Evolutionary conservation across 1,140 invertebrate genomes (phyloP).

Genomic region (Belonocnema kinseyi): DNA sequence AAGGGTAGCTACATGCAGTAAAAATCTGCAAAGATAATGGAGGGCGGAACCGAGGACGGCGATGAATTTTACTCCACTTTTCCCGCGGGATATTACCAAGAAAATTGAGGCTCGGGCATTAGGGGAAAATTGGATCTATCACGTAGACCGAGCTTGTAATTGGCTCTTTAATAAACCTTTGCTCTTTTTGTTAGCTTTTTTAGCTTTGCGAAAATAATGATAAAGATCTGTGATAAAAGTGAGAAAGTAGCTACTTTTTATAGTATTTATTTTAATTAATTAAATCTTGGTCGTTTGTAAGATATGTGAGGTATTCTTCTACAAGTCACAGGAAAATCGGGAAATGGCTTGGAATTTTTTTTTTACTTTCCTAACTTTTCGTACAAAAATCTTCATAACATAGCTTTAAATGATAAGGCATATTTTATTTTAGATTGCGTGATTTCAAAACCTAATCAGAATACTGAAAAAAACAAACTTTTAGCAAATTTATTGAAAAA

Average conservation of each 20-base stretch:
- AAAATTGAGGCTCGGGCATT: slow-evolving; percentile 49
- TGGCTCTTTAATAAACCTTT: slow-evolving; percentile 23
- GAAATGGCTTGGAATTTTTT: too few species aligned
- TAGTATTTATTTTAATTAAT: too few species aligned
- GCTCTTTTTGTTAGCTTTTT: not conserved
- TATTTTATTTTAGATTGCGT: too few species aligned
- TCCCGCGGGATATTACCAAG: slow-evolving; percentile 49
- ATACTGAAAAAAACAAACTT: too few species aligned
- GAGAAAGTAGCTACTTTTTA: not conserved
- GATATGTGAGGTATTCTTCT: too few species aligned
- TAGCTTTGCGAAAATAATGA: not conserved
- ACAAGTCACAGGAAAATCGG: too few species aligned
- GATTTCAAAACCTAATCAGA: too few species aligned
- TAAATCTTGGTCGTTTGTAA: too few species aligned
- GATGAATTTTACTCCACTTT: slow-evolving; percentile 38
- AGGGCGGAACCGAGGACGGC: slow-evolving; percentile 40
- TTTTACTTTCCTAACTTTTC: too few species aligned
- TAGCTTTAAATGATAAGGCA: too few species aligned
- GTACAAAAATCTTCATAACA: too few species aligned
- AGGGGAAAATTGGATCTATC: slow-evolving; percentile 44
- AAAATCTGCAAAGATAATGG: slow-evolving; percentile 51
- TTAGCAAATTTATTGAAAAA: too few species aligned
- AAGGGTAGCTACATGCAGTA: slow-evolving; percentile 32
- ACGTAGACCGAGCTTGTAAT: slow-evolving; percentile 41
- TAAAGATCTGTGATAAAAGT: slow-evolving; percentile 6